phyloP scores from a whole-genome alignment of 2,113 vertebrate genomes.

The Pseudopodoces humilis region DNA sequence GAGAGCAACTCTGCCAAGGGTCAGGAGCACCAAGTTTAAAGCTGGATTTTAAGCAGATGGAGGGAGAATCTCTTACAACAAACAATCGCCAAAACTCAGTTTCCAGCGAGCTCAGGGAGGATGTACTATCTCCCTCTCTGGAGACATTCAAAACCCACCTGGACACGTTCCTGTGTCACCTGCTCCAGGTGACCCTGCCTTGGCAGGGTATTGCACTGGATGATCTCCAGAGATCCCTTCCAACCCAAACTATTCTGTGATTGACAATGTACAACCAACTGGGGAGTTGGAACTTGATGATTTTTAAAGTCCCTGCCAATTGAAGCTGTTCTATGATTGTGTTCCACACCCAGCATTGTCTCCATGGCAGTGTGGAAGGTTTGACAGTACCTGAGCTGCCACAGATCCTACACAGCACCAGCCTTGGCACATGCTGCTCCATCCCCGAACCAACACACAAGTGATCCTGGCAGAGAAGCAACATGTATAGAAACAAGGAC shows the following conservation, averaged over 20 bases:
- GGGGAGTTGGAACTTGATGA: background rate
- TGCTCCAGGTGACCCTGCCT: background rate
- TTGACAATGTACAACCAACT: fast-evolving
- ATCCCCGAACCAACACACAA: background rate
- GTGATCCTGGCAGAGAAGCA: background rate
- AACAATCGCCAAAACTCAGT: background rate
- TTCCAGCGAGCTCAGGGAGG: background rate
- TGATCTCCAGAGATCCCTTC: background rate
- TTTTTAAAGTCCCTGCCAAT: background rate
- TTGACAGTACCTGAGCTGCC: background rate
- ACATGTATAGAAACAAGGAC: background rate
- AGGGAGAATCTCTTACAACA: background rate
- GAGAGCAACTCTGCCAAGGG: background rate
- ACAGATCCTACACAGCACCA: background rate
- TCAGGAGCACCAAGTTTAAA: background rate
- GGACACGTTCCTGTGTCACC: background rate
- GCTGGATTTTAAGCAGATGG: background rate
- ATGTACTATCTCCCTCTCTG: background rate
- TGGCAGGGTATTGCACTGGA: background rate
- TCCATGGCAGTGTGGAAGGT: background rate
- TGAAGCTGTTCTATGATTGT: background rate
- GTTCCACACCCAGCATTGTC: background rate
- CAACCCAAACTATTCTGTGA: background rate
- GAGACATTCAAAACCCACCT: background rate
- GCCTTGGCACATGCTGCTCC: background rate